These are phyloP conservation scores for Neolamprologus cancellatus DNA, from an alignment of 2,113 vertebrate genomes.

Conservation along the genomic window DNA sequence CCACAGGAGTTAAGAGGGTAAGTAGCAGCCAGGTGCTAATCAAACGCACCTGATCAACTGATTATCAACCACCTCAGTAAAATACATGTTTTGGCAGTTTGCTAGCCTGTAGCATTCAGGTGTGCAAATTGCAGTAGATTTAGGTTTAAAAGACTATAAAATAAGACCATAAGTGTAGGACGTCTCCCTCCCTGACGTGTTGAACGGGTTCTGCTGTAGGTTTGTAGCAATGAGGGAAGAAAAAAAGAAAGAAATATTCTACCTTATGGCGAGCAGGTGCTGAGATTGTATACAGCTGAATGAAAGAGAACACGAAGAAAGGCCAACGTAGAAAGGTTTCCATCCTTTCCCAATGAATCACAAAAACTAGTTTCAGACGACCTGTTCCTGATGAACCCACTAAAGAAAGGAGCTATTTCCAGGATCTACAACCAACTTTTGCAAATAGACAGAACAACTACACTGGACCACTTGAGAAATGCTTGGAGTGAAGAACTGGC, in stretches of 20 bases:
- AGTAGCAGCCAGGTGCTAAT: not conserved
- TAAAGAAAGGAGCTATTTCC: not conserved
- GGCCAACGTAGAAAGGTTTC: not conserved
- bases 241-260: accelerated
- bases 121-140: not conserved
- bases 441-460: not conserved
- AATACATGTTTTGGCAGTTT: not conserved
- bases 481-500: too few species aligned
- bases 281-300: not conserved
- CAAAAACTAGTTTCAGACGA: not conserved
- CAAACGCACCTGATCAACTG: not conserved
- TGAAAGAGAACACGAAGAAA: not conserved
- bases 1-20: not conserved
- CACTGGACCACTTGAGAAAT: accelerated
- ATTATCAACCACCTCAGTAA: not conserved
- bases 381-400: accelerated
- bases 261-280: not conserved
- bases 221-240: not conserved
- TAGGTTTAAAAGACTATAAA: not conserved
- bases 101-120: not conserved
- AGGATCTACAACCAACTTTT: not conserved
- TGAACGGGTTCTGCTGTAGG: not conserved
- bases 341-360: not conserved
- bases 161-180: not conserved
- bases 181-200: not conserved